Base-by-base conservation (phyloP, 2,888 invertebrate genomes). In the Iphiclides podalirius region DNA sequence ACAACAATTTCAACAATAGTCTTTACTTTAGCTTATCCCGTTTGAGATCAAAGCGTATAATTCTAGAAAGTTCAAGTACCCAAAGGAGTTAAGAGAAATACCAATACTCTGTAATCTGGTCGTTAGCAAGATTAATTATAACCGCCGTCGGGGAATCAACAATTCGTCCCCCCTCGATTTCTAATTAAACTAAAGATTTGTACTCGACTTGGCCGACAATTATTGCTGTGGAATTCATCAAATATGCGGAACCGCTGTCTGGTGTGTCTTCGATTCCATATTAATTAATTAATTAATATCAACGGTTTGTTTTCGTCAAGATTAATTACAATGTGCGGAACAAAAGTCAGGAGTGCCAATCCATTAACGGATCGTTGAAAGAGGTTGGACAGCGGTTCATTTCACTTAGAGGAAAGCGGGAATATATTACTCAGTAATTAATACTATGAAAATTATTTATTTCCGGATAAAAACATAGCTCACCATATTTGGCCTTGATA, bases 321-420 rank as follows among this genome's bases (percentile, higher is more conserved):
- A 61, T 61, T 65, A 64, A 65, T 65, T 61, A 57, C 47, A 37
- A 50, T 39, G 31, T 37, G 54, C 20, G 55, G 59, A 61, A 61
- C 61, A 61, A 60, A 61, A 65, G 62, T 63, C 60, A 53, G 53
- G 53, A 54, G 55, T 55, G 53, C 54, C 57, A 56, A 59, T 63
- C 55, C 56, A 60, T 64, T 60, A 63, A 41, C 42, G 37, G 55
- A 42, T 34, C 46, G 50, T 57, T 62, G 61, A 61, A 48, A 58
- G 49, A 51, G 61, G 63, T 62, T 58, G 58, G 61, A 62, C 63
- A 60, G 56, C 53, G 60, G 57, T 15, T 42, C 47, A 31, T 48
- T 48, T 48, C 33, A 17, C 36, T 41, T 47, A 16, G 37, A n/a
- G 13, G 15, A 49, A 28, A 2, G n/a, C 20, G 20, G 6, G 20